Evolutionary conservation across 2,113 vertebrate genomes (phyloP).

Genomic region (Paradoxurus hermaphroditus): DNA sequence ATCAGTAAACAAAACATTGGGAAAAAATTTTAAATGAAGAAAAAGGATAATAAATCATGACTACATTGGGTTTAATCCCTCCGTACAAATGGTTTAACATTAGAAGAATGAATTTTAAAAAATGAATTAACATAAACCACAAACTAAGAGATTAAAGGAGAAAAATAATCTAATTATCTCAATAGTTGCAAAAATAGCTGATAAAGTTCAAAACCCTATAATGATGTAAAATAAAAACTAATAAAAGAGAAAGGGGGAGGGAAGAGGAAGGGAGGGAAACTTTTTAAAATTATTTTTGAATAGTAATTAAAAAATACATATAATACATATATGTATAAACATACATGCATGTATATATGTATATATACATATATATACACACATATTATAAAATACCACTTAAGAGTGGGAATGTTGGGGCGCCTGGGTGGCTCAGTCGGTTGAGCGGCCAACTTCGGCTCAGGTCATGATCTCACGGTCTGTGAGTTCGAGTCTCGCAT

Average conservation of each 20-base stretch:
- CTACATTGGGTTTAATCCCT: neutral
- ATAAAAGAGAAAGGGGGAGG: neutral
- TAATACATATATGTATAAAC: neutral
- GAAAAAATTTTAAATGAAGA: neutral
- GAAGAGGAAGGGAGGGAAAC: neutral
- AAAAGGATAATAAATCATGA: neutral
- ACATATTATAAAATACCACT: neutral
- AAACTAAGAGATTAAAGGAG: neutral
- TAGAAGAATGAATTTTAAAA: slow-evolving; percentile 8
- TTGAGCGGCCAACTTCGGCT: too few species aligned
- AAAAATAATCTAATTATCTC: neutral
- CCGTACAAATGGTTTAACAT: neutral
- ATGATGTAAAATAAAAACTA: slow-evolving; percentile 4
- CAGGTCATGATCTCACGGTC: too few species aligned
- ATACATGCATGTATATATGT: neutral
- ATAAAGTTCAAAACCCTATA: neutral
- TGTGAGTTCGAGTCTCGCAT: too few species aligned
- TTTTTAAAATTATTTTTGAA: neutral
- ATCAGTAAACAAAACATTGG: neutral
- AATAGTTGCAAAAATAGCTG: neutral
- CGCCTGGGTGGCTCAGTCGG: too few species aligned
- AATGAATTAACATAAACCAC: neutral
- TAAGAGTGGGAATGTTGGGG: too few species aligned
- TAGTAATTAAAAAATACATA: neutral
- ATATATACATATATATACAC: neutral